A percentile compares a stretch with the other conserved stretches of the same genome.
These are phyloP conservation scores for Lepidocyrtoides sp. DNA, from an alignment of 2,888 invertebrate genomes.

Conservation along the genomic window DNA sequence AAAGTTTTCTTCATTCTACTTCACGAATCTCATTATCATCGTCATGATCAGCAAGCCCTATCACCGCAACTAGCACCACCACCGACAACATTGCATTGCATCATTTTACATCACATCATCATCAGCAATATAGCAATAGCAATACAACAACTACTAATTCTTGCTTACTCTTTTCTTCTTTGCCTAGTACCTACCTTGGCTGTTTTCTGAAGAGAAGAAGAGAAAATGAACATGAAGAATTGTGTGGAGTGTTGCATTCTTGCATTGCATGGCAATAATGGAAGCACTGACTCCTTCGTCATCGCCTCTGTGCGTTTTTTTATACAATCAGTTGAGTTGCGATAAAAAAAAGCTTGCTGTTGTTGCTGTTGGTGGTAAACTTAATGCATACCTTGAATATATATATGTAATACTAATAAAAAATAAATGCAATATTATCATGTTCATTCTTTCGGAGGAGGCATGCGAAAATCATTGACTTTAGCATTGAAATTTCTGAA, in stretches of 20 bases:
- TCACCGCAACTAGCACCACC: slow-evolving; percentile 1
- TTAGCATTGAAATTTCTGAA: slow-evolving; percentile 36
- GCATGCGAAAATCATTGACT: slow-evolving; percentile 63
- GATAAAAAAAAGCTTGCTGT: not conserved
- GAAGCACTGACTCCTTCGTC: slow-evolving; percentile 15
- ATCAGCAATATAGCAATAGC: not conserved
- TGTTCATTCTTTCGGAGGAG: not conserved
- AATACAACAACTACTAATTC: not conserved
- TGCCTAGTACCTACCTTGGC: not conserved
- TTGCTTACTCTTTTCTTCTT: slow-evolving; percentile 23
- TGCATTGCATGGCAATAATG: slow-evolving; percentile 39
- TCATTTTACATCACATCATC: slow-evolving; percentile 43
- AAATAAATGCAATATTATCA: not conserved
- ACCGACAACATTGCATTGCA: slow-evolving; percentile 52
- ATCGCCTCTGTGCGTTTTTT: not conserved
- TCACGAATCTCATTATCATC: slow-evolving; percentile 55
- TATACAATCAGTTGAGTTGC: no score
- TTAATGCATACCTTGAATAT: no score
- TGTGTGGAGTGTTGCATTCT: no score
- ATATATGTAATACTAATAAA: not conserved
- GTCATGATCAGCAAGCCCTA: slow-evolving; percentile 43
- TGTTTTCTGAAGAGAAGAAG: not conserved
- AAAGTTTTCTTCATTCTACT: slow-evolving; percentile 33
- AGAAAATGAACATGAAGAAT: slow-evolving; percentile 9
- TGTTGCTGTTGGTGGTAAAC: not conserved